Conservation (phyloP, 2,888 invertebrate species). For the Lasius platythorax region DNA sequence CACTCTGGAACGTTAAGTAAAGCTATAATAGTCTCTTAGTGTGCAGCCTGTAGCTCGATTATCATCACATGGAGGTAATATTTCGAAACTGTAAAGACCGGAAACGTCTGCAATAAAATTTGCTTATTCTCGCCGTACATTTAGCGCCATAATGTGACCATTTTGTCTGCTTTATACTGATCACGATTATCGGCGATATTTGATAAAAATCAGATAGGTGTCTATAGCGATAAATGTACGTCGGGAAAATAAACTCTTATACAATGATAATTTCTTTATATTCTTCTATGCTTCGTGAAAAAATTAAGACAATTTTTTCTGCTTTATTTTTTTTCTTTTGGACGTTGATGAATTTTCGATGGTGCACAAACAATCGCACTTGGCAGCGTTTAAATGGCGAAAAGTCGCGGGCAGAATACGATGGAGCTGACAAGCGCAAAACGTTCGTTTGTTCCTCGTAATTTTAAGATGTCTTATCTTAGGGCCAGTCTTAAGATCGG, state of each 20-base stretch:
- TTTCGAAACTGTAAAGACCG: background rate
- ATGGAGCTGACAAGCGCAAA: background rate
- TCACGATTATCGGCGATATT: background rate
- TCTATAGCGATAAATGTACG: background rate
- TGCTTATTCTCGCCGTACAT: background rate
- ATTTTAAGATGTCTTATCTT: slow-evolving; percentile 57
- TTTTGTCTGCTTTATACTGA: slow-evolving; percentile 8
- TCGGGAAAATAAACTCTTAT: background rate
- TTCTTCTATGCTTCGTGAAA: background rate
- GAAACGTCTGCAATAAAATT: background rate
- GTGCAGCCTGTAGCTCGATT: slow-evolving; percentile 20
- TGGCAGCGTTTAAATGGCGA: slow-evolving; percentile 8
- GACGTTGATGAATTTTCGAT: background rate
- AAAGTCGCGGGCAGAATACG: background rate
- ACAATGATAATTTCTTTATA: background rate
- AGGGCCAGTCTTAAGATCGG: slow-evolving; percentile 69
- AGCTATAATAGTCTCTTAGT: slow-evolving; percentile 28
- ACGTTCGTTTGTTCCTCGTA: slow-evolving; percentile 56
- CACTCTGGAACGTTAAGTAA: slow-evolving; percentile 21
- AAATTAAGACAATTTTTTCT: background rate
- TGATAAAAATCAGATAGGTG: background rate
- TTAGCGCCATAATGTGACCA: background rate
- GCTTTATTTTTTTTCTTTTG: background rate
- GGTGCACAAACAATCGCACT: background rate
- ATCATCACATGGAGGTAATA: slow-evolving; percentile 22